These are phyloP conservation scores for Pao palembangensis DNA, from an alignment of 2,113 vertebrate species.

Conservation along the genomic window DNA sequence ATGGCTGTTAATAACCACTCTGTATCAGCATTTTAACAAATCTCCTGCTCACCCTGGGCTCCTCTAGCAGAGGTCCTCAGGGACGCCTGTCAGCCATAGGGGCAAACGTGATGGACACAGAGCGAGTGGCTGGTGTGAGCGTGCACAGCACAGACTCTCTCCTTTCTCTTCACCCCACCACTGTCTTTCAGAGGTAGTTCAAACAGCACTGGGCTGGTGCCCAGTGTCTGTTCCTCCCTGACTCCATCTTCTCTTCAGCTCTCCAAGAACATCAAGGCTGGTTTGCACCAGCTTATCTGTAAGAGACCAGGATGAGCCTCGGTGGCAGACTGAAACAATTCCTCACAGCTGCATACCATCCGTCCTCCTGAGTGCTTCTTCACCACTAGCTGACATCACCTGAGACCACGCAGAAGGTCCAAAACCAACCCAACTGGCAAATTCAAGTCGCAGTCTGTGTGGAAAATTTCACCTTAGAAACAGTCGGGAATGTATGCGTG, in stretches of 20 bases:
- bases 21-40: too few relatives aligned
- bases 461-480: too few relatives aligned
- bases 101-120: too few relatives aligned
- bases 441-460: too few relatives aligned
- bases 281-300: neutral
- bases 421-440: too few relatives aligned
- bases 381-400: neutral
- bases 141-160: neutral
- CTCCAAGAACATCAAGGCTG: neutral
- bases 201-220: neutral
- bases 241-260: neutral
- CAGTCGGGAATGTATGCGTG: too few relatives aligned
- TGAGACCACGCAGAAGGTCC: too few relatives aligned
- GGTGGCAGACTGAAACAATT: neutral
- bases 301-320: neutral
- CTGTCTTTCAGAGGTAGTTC: neutral
- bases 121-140: too few relatives aligned
- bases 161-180: neutral
- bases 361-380: neutral
- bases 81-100: too few relatives aligned
- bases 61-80: too few relatives aligned
- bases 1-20: too few relatives aligned
- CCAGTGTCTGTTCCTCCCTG: neutral
- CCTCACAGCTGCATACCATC: neutral
- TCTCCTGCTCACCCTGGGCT: too few relatives aligned